phyloP scores from a whole-genome alignment of 92 coral and sea anemone genomes.

The Actinernus sp. region DNA sequence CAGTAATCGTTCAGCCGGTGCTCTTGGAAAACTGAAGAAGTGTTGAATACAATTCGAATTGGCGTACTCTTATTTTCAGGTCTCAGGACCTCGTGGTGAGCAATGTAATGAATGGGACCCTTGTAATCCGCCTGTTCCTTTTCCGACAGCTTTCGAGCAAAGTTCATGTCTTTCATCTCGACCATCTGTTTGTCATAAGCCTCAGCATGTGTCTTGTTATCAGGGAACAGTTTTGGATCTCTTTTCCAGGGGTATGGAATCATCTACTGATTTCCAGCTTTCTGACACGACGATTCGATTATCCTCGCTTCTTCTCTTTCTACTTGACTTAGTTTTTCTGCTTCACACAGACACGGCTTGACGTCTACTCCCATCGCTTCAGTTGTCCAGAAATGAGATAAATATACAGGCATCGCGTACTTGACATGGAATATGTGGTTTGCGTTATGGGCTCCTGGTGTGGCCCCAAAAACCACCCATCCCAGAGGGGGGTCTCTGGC shows the following conservation, averaged over 20 bases:
- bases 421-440: slow-evolving; percentile 24
- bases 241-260: slow-evolving; percentile 50
- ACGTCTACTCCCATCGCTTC: slow-evolving; percentile 63
- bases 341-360: slow-evolving; percentile 28
- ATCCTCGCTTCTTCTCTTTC: slow-evolving; percentile 26
- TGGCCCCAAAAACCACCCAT: slow-evolving; percentile 71
- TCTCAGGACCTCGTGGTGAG: slow-evolving; percentile 34
- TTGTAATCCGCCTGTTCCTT: slow-evolving; percentile 21
- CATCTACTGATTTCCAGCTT: slow-evolving; percentile 51
- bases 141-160: slow-evolving; percentile 43
- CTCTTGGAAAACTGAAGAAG: slow-evolving; percentile 42
- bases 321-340: slow-evolving; percentile 30
- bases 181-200: slow-evolving; percentile 44
- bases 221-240: too few species aligned
- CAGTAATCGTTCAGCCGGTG: slow-evolving; percentile 55
- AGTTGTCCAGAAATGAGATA: slow-evolving; percentile 53
- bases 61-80: too few species aligned
- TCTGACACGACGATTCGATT: too few species aligned
- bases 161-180: slow-evolving; percentile 52
- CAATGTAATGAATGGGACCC: slow-evolving; percentile 25
- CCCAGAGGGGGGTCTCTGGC: slow-evolving; percentile 55
- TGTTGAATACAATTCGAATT: slow-evolving; percentile 56
- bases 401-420: slow-evolving; percentile 38
- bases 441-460: slow-evolving; percentile 8
- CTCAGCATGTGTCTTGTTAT: too few species aligned